Conservation (phyloP, 2,113 vertebrate species). For the Phoxinus phoxinus region DNA sequence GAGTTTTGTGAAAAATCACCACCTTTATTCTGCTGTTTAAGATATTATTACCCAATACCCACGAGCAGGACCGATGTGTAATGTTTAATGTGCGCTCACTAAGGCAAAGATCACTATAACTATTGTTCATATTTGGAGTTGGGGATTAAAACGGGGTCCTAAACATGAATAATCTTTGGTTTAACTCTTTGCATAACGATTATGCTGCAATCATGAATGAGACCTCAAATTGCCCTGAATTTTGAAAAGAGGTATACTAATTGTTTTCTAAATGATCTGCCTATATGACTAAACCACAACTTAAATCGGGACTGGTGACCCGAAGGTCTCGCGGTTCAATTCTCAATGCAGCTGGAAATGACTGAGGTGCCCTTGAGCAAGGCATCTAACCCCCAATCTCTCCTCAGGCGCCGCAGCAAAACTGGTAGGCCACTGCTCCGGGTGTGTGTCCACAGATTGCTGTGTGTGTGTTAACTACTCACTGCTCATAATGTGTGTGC, state of each 20-base stretch:
- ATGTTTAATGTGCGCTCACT: neutral
- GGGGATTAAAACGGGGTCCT: neutral
- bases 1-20: neutral
- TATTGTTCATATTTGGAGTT: neutral
- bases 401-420: too few species aligned
- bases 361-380: neutral
- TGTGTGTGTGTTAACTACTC: too few species aligned
- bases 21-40: neutral
- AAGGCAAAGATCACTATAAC: neutral
- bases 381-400: too few species aligned
- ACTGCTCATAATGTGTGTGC: too few species aligned
- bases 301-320: neutral
- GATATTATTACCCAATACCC: neutral
- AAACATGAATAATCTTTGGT: neutral
- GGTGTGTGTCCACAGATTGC: too few species aligned
- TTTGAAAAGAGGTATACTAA: neutral
- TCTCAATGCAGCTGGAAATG: too few species aligned
- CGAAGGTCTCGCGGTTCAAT: too few species aligned
- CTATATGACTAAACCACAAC: neutral
- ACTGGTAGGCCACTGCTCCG: too few species aligned
- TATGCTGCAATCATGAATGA: neutral
- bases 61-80: neutral
- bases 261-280: neutral
- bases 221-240: neutral
- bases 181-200: neutral